Evolutionary conservation across 2,113 vertebrate genomes (phyloP).

Genomic region (Cynocephalus volans): DNA sequence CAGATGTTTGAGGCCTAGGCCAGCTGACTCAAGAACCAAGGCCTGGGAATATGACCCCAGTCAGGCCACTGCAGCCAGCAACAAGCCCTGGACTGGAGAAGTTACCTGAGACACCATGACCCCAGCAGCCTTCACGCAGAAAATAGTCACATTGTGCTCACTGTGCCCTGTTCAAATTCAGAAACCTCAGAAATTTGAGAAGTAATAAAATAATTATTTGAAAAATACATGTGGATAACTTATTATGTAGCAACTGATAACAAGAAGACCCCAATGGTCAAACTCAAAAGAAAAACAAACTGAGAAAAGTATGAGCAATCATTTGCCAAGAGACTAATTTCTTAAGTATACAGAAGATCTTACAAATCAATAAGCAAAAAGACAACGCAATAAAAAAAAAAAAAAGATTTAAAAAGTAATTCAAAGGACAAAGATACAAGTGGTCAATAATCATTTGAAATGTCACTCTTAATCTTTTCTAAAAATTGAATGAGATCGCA

Average conservation of each 20-base stretch:
- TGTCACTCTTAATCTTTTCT: not conserved
- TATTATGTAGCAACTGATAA: not conserved
- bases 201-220: not conserved
- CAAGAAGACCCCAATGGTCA: not conserved
- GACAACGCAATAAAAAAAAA: not conserved
- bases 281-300: not conserved
- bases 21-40: too few relatives aligned
- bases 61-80: rapidly evolving
- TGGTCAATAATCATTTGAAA: not conserved
- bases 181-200: not conserved
- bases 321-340: not conserved
- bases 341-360: not conserved
- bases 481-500: not conserved
- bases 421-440: not conserved
- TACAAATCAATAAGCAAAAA: not conserved
- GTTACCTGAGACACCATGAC: rapidly evolving
- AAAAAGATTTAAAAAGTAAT: not conserved
- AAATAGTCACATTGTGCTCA: rapidly evolving
- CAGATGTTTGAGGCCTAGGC: rapidly evolving
- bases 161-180: not conserved
- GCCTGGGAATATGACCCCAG: not conserved
- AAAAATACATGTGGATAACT: not conserved
- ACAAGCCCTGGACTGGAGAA: rapidly evolving
- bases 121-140: rapidly evolving
- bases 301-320: not conserved